A percentile compares a stretch with the other conserved stretches of the same genome.
Evolutionary conservation across 2,797 vertebrate genomes (phyloP).

Genomic region (Mus minutoides): DNA sequence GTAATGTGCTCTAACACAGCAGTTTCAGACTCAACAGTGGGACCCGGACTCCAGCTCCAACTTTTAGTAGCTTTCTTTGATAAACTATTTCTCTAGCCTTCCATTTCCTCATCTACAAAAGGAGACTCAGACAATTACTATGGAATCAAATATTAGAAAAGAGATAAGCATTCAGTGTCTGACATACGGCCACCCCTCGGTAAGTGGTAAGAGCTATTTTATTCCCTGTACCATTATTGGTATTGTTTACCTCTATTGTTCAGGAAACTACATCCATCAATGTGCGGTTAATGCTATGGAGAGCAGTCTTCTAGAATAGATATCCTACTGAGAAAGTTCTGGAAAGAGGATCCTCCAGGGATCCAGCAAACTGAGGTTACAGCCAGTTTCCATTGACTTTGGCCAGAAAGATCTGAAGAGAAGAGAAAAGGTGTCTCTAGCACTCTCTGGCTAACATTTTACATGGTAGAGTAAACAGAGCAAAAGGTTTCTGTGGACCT

Average conservation of each 20-base stretch:
- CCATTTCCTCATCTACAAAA: neutral
- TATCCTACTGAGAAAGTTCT: neutral
- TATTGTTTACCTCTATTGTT: neutral
- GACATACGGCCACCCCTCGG: neutral
- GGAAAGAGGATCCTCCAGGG: neutral
- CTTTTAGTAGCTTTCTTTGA: neutral
- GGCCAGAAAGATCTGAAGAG: neutral
- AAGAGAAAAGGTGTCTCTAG: neutral
- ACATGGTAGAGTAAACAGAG: neutral
- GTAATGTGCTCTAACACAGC: neutral
- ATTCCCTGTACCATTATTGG: neutral
- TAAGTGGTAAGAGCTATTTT: neutral
- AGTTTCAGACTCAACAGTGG: neutral
- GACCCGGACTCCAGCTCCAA: neutral
- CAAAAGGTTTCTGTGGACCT: neutral
- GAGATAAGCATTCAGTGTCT: neutral
- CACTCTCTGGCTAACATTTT: neutral
- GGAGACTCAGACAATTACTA: neutral
- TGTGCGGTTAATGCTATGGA: neutral
- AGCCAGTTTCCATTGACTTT: neutral
- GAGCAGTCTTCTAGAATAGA: neutral
- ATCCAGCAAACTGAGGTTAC: neutral
- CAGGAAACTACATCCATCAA: neutral
- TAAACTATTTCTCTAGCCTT: neutral
- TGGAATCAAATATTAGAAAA: conserved; percentile 12